phyloP scores from a whole-genome alignment of 2,797 vertebrate species.

The Sebastiscus albofasciatus region DNA sequence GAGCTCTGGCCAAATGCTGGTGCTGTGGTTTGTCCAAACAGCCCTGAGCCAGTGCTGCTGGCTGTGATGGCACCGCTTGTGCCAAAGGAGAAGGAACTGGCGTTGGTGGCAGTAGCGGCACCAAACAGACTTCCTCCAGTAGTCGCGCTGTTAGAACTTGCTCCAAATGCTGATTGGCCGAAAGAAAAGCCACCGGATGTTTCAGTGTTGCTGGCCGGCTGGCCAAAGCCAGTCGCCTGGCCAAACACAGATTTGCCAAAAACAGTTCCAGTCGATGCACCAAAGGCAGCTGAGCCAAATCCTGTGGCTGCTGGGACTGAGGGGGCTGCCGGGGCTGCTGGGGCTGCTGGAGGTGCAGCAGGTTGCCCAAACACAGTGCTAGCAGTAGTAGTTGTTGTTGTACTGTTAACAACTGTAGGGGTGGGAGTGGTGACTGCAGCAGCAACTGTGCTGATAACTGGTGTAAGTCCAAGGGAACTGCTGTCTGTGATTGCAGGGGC shows the following conservation, averaged over 20 bases:
- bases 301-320: conserved; percentile 64
- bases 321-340: conserved; percentile 14
- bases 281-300: conserved; percentile 74
- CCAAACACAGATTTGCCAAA: conserved; percentile 86
- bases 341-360: conserved; percentile 32
- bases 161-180: conserved; percentile 81
- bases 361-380: conserved; percentile 68
- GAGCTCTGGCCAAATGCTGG: conserved; percentile 89
- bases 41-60: conserved; percentile 68
- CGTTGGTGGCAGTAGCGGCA: conserved; percentile 71
- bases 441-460: conserved; percentile 63
- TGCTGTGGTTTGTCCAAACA: conserved; percentile 86
- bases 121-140: conserved; percentile 85
- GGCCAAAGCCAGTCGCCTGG: conserved; percentile 84
- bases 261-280: conserved; percentile 51
- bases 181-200: conserved; percentile 81
- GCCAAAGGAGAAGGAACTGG: conserved; percentile 90
- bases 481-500: conserved; percentile 46
- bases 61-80: conserved; percentile 68
- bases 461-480: conserved; percentile 48
- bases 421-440: conserved; percentile 37
- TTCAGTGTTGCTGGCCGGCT: conserved; percentile 68
- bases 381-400: conserved; percentile 42
- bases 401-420: conserved; percentile 6
- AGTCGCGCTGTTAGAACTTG: conserved; percentile 38